phyloP scores from a whole-genome alignment of 2,113 vertebrate species.

The Cyphomyrus discorhynchus region DNA sequence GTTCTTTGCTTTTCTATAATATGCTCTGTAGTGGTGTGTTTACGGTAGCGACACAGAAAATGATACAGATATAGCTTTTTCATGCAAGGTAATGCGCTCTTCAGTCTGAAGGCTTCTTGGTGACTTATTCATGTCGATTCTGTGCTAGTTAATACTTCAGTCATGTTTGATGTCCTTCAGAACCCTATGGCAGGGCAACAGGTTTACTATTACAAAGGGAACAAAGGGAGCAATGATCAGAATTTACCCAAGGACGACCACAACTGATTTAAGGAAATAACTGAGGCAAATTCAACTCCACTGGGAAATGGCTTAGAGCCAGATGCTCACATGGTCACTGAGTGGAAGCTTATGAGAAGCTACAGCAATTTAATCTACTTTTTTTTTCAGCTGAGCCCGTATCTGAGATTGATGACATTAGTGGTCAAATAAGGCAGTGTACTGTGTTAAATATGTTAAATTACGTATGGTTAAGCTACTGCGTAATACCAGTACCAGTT shows the following conservation, averaged over 20 bases:
- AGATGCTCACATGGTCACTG: constrained; percentile 30
- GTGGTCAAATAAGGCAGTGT: not conserved
- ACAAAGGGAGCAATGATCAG: constrained; percentile 26
- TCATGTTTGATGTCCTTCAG: constrained; percentile 22
- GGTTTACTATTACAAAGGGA: constrained; percentile 3
- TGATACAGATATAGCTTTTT: not conserved
- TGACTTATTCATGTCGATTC: constrained; percentile 9
- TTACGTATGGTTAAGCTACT: not conserved
- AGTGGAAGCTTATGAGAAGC: constrained; percentile 31
- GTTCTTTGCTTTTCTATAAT: not conserved
- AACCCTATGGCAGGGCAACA: not conserved
- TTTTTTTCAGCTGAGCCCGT: not conserved
- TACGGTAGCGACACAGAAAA: not conserved
- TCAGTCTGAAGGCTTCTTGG: not conserved
- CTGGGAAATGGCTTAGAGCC: constrained; percentile 29
- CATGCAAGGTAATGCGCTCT: not conserved
- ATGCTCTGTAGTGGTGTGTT: not conserved
- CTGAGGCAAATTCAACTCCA: constrained; percentile 32
- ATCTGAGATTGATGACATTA: not conserved
- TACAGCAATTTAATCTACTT: constrained; percentile 12
- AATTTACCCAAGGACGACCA: constrained; percentile 29
- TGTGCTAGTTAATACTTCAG: constrained; percentile 23
- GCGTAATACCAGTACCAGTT: not conserved
- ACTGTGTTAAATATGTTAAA: not conserved
- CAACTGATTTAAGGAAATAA: constrained; percentile 43